phyloP scores from a whole-genome alignment of 2,888 invertebrate species.

The Sarcophaga rosellei region DNA sequence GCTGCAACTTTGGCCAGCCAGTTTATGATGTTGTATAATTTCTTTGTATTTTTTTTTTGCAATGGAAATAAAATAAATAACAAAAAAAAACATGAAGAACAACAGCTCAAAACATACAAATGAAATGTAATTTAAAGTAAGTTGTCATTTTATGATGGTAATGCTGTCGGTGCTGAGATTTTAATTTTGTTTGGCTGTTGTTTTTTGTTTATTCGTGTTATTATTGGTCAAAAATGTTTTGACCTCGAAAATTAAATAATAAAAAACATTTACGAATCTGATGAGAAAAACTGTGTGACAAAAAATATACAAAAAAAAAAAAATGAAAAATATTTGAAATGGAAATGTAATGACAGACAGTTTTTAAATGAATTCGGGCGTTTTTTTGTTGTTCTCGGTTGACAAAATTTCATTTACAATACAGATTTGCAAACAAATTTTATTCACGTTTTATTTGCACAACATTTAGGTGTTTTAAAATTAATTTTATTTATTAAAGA shows the following conservation, averaged over 20 bases:
- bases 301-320: neutral
- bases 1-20: slow-evolving; percentile 29
- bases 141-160: slow-evolving; percentile 61
- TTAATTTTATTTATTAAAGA: slow-evolving; percentile 19
- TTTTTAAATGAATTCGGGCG: slow-evolving; percentile 24
- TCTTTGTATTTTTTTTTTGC: slow-evolving; percentile 16
- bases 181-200: slow-evolving; percentile 41
- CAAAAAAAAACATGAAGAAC: neutral
- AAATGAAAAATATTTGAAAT: neutral
- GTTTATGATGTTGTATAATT: slow-evolving; percentile 42
- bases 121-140: slow-evolving; percentile 59
- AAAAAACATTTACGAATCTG: neutral
- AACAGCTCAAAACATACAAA: slow-evolving; percentile 24
- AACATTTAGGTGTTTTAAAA: slow-evolving; percentile 14
- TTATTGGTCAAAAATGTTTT: slow-evolving; percentile 36
- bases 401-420: neutral
- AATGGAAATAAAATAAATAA: neutral
- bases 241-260: slow-evolving; percentile 48
- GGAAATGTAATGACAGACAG: slow-evolving; percentile 7
- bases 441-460: slow-evolving; percentile 35
- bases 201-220: slow-evolving; percentile 23
- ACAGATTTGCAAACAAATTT: slow-evolving; percentile 20
- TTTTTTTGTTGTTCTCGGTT: neutral
- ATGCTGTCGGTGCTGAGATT: slow-evolving; percentile 47
- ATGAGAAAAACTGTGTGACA: neutral